Conservation (phyloP, 2,888 invertebrate genomes). For the Myopa tessellatipennis region DNA sequence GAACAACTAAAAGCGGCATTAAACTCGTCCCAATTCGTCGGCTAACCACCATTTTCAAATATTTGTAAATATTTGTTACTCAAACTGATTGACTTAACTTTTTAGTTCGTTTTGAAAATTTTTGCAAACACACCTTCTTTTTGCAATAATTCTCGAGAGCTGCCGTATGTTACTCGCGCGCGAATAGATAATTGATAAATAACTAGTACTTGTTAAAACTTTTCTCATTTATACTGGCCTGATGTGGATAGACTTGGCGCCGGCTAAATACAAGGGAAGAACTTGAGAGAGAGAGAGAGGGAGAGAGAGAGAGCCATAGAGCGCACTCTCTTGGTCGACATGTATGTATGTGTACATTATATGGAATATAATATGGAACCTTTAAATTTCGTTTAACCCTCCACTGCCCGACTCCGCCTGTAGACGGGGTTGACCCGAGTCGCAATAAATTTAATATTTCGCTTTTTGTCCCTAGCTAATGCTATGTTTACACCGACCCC, state of each 20-base stretch:
- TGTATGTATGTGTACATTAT: too few relatives aligned
- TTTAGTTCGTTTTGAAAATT: not conserved
- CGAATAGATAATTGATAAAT: slow-evolving; percentile 24
- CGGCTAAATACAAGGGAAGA: too few relatives aligned
- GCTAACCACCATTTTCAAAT: not conserved
- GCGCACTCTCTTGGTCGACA: too few relatives aligned
- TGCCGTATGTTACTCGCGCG: not conserved
- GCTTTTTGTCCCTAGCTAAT: too few relatives aligned
- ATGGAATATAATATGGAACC: too few relatives aligned
- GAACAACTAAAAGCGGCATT: not conserved
- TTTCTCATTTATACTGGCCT: slow-evolving; percentile 30
- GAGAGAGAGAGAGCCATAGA: too few relatives aligned
- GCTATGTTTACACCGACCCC: too few relatives aligned
- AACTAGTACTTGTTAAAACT: slow-evolving; percentile 23
- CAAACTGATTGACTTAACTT: not conserved
- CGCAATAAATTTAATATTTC: too few relatives aligned
- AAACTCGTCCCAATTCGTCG: not conserved
- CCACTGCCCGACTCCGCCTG: too few relatives aligned
- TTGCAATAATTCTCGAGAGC: not conserved
- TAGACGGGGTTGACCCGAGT: too few relatives aligned
- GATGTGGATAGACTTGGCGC: not conserved
- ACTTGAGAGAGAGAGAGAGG: too few relatives aligned
- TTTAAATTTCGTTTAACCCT: too few relatives aligned
- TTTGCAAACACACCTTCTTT: not conserved
- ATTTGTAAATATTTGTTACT: not conserved